Evolutionary conservation across 2,797 vertebrate species (phyloP), one percentile per base, ranked within the genome.

Genomic region (Sebastes ruberrimus): DNA sequence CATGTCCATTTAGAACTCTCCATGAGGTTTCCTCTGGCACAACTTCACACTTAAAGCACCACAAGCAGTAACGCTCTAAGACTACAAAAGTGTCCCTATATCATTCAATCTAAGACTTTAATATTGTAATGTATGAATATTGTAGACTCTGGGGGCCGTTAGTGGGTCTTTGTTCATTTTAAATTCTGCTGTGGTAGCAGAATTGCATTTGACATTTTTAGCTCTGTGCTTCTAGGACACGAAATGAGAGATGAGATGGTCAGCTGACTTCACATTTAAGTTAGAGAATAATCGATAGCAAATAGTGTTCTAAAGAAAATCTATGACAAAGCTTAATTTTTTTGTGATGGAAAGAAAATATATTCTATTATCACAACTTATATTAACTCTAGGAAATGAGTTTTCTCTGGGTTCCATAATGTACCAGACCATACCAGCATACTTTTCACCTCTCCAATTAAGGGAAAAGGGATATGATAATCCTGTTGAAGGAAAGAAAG

Each of bases 371-470:
- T 55, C 33, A 28, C 3, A 74, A 49, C 10, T 69, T 72, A 3
- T 30, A 42, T 57, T 32, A 46, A 63, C 10, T 77, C 25, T 30
- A 65, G 32, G 63, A 76, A 62, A 57, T 78, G 35, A 57, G 49
- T 30, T 22, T 46, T 70, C 59, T 79, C 77, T 69, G 14, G 68
- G 57, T 67, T 57, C 6, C 57, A 70, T 49, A 28, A 30, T 61
- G 72, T 79, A 64, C 62, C 71, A 76, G 71, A 74, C 63, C 33
- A 81, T 77, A 61, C 63, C 66, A 74, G 73, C 73, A 80, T 87
- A 87, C 78, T 89, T 90, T 88, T 87, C 82, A 89, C 85, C 81
- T 75, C 76, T 91, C 87, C 88, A 92, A 93, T 93, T 92, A 93
- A 84, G 71, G 81, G 63, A 84, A 87, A 88, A 63, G 28, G 71